These are phyloP conservation scores for Elmis aenea DNA, from an alignment of 2,888 invertebrate species.

Conservation along the genomic window DNA sequence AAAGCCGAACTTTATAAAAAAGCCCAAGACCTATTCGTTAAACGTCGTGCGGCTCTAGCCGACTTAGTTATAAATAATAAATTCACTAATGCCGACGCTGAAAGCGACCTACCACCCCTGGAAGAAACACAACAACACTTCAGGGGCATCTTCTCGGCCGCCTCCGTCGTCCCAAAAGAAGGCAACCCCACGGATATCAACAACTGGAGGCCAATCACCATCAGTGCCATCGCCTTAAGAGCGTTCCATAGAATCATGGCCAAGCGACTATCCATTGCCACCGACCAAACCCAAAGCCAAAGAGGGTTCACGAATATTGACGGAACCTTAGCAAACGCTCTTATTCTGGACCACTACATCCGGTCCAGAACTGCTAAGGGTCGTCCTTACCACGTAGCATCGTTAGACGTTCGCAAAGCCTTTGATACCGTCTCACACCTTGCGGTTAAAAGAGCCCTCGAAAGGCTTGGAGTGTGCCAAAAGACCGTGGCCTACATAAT, in stretches of 20 bases:
- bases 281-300: slow-evolving; percentile 15
- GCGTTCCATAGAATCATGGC: slow-evolving; percentile 14
- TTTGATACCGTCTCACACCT: slow-evolving; percentile 37
- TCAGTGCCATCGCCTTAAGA: slow-evolving; percentile 13
- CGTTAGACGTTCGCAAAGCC: slow-evolving; percentile 45
- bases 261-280: slow-evolving; percentile 8
- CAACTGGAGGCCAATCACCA: slow-evolving; percentile 21
- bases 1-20: too few species aligned
- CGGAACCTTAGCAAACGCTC: slow-evolving; percentile 16
- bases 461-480: slow-evolving; percentile 32
- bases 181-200: slow-evolving; percentile 1
- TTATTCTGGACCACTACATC: slow-evolving; percentile 1
- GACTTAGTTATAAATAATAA: too few species aligned
- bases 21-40: too few species aligned
- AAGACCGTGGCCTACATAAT: slow-evolving; percentile 33
- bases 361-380: too few species aligned
- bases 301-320: slow-evolving; percentile 20
- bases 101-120: too few species aligned
- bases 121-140: slow-evolving; percentile 14
- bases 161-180: too few species aligned
- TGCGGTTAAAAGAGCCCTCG: slow-evolving; percentile 30
- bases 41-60: too few species aligned
- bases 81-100: too few species aligned
- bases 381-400: too few species aligned
- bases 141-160: slow-evolving; percentile 11